These are phyloP conservation scores for Amblyteles armatorius DNA, from an alignment of 2,888 invertebrate species.

Conservation along the genomic window DNA sequence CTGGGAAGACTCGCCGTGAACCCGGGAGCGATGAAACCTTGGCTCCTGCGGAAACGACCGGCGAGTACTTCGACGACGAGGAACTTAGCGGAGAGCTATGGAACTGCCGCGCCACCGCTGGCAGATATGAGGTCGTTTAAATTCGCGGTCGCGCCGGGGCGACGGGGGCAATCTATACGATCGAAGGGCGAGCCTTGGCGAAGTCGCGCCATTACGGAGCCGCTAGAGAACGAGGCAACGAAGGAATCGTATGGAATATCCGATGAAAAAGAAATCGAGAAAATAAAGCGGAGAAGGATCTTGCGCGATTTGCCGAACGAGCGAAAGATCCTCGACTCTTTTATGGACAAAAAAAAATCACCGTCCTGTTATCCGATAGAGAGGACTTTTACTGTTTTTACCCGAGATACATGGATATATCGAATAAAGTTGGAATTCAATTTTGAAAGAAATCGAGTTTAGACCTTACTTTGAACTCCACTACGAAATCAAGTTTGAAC, in stretches of 20 bases:
- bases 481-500: too few relatives aligned
- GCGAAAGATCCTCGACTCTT: not conserved
- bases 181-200: constrained; percentile 48
- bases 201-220: constrained; percentile 46
- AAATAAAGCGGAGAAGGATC: constrained; percentile 19
- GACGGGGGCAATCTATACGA: constrained; percentile 55
- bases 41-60: constrained; percentile 53
- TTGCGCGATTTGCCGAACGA: not conserved
- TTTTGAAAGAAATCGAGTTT: too few relatives aligned
- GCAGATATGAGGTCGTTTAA: constrained; percentile 68
- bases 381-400: not conserved
- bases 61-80: constrained; percentile 33
- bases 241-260: constrained; percentile 33
- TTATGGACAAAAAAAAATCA: not conserved
- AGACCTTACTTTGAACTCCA: too few relatives aligned
- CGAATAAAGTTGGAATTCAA: too few relatives aligned
- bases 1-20: constrained; percentile 39
- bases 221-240: constrained; percentile 16
- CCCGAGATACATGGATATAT: not conserved
- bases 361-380: not conserved
- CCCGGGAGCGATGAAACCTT: constrained; percentile 50
- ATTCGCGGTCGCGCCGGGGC: constrained; percentile 56
- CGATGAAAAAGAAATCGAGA: not conserved
- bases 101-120: constrained; percentile 34
- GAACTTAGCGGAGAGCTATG: constrained; percentile 44